Evolutionary conservation across 2,888 invertebrate genomes (phyloP), one percentile per base, ranked within the genome.

Genomic region (Cheilosia pagana): DNA sequence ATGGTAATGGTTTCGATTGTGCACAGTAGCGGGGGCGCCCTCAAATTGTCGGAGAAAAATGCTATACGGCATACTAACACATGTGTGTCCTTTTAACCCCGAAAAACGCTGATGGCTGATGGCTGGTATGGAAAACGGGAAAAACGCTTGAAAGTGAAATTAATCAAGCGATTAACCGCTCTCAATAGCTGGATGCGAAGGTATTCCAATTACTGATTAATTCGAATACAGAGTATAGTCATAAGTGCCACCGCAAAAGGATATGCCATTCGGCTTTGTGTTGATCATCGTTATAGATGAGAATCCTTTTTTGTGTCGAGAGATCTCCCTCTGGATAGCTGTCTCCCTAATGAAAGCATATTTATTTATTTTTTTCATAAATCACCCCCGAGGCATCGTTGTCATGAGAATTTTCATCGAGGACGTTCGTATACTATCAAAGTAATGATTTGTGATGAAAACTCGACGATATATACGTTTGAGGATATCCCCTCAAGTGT

Each of bases 151-250:
- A 71, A 71, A 67, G 65, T 79, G 70, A 81, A 85, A 76, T 85
- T 85, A 79, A 85, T 85, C 85, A 85, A 85, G 75, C 79, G 85
- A 60, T 81, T 71, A 85, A 79, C 52, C 31, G 16, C 31, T 68
- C 25, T 67, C 23, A 62, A 74, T 48, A 23, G 65, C 59, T 16
- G 41, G 45, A 63, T 50, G 43, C 23, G 55, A 65, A 53, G 77
- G 74, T 71, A 79, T 85, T 81, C 85, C 85, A 85, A 85, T 85
- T 85, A 85, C 71, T 60, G 79, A 85, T 79, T 85, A 85, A 85
- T 79, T 79, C 79, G 65, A 76, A 23, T 79, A 71, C 60, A 67
- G 75, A 79, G 65, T 57, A 43, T 2, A 35, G 12, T 25, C 39
- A 75, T 60, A 79, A 85, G 75, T 75, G 79, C 75, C 75, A 78